Percentiles rank a stretch among this genome's conserved stretches.
These are phyloP conservation scores for Clarias fuscus DNA, from an alignment of 2,797 vertebrate species.

Conservation along the genomic window DNA sequence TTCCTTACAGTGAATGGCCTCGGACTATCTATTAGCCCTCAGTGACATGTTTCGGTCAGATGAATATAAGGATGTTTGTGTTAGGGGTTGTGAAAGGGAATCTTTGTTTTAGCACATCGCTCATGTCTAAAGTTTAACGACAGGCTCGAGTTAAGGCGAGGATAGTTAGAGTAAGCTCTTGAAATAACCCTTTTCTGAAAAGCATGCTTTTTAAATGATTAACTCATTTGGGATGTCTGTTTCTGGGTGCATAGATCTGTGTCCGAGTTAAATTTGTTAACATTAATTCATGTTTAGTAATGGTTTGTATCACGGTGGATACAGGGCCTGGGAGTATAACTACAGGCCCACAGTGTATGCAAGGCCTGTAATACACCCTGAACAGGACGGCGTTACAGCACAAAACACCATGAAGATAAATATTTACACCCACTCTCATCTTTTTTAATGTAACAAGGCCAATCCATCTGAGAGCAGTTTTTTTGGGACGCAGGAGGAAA, in stretches of 20 bases:
- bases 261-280: neutral
- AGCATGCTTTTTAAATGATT: neutral
- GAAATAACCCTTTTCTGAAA: neutral
- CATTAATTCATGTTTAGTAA: neutral
- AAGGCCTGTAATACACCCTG: neutral
- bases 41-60: slow-evolving; percentile 17
- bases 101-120: slow-evolving; percentile 23
- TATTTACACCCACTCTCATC: neutral
- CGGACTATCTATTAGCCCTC: slow-evolving; percentile 4
- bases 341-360: neutral
- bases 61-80: slow-evolving; percentile 28
- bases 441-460: neutral
- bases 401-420: neutral
- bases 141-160: slow-evolving; percentile 29
- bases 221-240: neutral
- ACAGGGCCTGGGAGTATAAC: neutral
- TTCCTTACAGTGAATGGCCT: slow-evolving; percentile 13
- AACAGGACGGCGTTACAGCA: neutral
- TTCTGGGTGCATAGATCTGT: neutral
- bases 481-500: neutral
- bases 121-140: slow-evolving; percentile 22
- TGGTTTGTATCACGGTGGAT: neutral
- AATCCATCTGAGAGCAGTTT: neutral
- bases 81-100: slow-evolving; percentile 10
- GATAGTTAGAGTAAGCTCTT: slow-evolving; percentile 37